These are phyloP conservation scores for Bemisia tabaci DNA, from an alignment of 1,140 invertebrate species.

Conservation along the genomic window DNA sequence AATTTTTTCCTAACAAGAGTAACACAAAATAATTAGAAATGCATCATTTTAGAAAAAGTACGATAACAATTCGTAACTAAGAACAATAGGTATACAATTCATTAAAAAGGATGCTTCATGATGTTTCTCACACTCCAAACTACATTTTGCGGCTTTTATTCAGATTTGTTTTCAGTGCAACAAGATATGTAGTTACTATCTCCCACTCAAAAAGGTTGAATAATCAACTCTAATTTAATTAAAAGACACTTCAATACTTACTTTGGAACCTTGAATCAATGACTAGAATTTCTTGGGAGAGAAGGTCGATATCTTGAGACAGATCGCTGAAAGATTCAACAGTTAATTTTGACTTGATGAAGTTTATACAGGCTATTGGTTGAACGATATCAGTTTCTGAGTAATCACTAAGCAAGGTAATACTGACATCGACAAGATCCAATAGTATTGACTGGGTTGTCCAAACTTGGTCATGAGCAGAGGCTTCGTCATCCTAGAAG, in stretches of 20 bases:
- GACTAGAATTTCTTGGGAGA: conserved; percentile 81
- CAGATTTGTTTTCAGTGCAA: too few species aligned
- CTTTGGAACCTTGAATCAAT: conserved; percentile 59
- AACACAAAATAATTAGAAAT: too few species aligned
- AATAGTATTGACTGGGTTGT: conserved; percentile 63
- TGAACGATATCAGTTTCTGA: conserved; percentile 32
- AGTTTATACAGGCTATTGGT: conserved; percentile 75
- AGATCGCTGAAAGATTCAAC: conserved; percentile 75
- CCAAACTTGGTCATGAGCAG: conserved; percentile 44
- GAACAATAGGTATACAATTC: too few species aligned
- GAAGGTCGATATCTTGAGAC: conserved; percentile 81
- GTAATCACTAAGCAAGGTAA: conserved; percentile 47
- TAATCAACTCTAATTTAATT: background rate
- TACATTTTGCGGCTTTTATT: too few species aligned
- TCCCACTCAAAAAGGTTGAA: too few species aligned
- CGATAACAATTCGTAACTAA: too few species aligned
- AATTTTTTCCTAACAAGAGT: too few species aligned
- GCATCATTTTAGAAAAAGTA: too few species aligned
- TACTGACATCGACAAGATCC: conserved; percentile 74
- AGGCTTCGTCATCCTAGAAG: too few species aligned
- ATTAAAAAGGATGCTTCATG: too few species aligned
- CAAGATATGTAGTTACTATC: conserved; percentile 2
- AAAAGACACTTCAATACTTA: too few species aligned
- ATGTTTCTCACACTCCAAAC: background rate
- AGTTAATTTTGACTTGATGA: conserved; percentile 75